Evolutionary conservation across 2,888 invertebrate species (phyloP).

Genomic region (Unio delphinus): DNA sequence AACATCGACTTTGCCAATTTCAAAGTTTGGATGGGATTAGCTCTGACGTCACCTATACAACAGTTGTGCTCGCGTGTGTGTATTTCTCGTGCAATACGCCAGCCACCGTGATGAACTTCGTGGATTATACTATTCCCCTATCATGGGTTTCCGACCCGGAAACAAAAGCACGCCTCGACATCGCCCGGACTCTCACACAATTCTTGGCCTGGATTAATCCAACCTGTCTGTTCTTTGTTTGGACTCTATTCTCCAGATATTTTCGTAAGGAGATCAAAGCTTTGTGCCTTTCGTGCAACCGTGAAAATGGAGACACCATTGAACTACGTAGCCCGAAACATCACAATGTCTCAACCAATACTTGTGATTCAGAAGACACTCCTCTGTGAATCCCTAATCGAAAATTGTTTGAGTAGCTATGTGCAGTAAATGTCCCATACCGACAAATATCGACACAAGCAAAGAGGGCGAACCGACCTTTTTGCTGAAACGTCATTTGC

Average conservation of each 20-base stretch:
- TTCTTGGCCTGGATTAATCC: constrained; percentile 17
- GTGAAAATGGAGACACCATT: neutral
- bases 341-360: neutral
- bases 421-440: too few species aligned
- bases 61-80: constrained; percentile 27
- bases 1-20: constrained; percentile 26
- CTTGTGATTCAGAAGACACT: constrained; percentile 1
- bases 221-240: constrained; percentile 16
- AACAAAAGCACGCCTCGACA: constrained; percentile 4
- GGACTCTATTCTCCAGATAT: constrained; percentile 11
- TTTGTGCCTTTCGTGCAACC: neutral
- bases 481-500: too few species aligned
- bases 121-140: constrained; percentile 7
- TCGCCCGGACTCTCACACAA: constrained; percentile 4
- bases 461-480: too few species aligned
- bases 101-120: constrained; percentile 16
- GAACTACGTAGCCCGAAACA: neutral
- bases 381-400: neutral
- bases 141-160: constrained; percentile 1
- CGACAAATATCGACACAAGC: too few species aligned
- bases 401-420: too few species aligned
- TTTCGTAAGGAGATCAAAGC: constrained; percentile 20
- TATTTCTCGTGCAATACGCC: constrained; percentile 37
- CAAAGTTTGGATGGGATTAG: constrained; percentile 18
- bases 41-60: constrained; percentile 31